Base-by-base conservation (phyloP, 2,797 vertebrate genomes). In the Meda fulgida region DNA sequence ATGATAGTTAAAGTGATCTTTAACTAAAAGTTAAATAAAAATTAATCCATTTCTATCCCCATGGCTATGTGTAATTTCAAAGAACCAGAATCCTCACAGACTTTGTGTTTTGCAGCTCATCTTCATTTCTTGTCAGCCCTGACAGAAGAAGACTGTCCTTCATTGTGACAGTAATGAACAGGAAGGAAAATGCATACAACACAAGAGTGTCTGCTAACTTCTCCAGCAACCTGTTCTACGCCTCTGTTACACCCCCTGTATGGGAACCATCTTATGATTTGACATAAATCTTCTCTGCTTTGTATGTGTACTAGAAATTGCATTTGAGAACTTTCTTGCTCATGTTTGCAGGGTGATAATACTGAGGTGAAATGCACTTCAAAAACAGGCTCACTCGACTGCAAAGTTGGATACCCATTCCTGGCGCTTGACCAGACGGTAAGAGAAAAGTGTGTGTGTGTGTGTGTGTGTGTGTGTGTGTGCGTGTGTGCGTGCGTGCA, bases 191-290 rank as follows among this genome's bases (percentile, higher is more conserved):
- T 43, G 95, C 96, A 0, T 97, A 97, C 89, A 97, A 97, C 88
- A 94, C 95, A 46, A 92, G 91, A 80, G 89, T 97, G 81, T 90
- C 89, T 6, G 90, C 94, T 34, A 84, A 85, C 0, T 96, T 95
- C 93, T 96, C 96, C 58, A 92, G 94, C 83, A 97, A 96, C 89
- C 89, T 97, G 87, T 96, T 95, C 92, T 97, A 96, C 73, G 92
- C 96, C 69, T 96, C 95, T 1, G 92, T 93, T 0, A 93, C 93
- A 80, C 87, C 90, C 86, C 90, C 94, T 66, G 96, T 97, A 92
- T 0, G 94, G 11, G 2, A n/a, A 14, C 2, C 14, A 8, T 8
- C 26, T 34, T 19, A 21, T 46, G 5, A 7, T 40, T 29, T 43
- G 19, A 10, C 73, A 29, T 14, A 78, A 58, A n/a, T 36, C 18